Base-by-base conservation (phyloP, 2,888 invertebrate species). In the Aphodius sticticus region DNA sequence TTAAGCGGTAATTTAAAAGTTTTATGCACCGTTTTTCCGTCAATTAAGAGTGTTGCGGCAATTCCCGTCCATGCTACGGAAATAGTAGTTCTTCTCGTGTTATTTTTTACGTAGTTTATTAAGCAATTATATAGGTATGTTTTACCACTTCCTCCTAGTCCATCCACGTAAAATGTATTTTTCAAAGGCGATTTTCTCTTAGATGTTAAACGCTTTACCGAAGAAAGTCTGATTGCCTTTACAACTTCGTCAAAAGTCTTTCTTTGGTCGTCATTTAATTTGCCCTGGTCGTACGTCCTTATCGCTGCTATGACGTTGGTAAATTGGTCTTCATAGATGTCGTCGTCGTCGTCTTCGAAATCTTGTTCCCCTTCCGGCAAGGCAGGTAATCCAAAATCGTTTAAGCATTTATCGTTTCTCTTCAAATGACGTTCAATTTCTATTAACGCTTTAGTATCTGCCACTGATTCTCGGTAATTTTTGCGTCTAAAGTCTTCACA, bases 1-100 rank as follows among this genome's bases (percentile, higher is more conserved):
- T 76, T 35, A 15, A 76, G 37, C 7, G 76, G 76, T 69, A 76
- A 76, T 37, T 69, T 38, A 76, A 76, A 76, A n/a, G 76, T 36
- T 76, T 16, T 38, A 16, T 76, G 76, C 6, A 76, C 76, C 2
- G 76, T 76, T 76, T 37, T 76, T 35, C 76, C 76, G 3, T 16
- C 16, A 1, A 37, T 75, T n/a, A 75, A 35, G 75, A 75, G 35
- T 35, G 75, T 75, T 36, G 75, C 75, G n/a, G 76, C 69, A 15
- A 76, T 76, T 6, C 76, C 76, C 37, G 76, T 76, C 76, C 76
- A 76, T 15, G 76, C 76, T 37, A 76, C 76, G 0, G 76, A 38
- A 3, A 76, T 69, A 5, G 2, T 6, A 38, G 2, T 15, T 37
- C 37, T 35, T 69, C 69, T 76, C 36, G 3, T 2, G 16, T 16